These are phyloP conservation scores for Erebia palarica DNA, from an alignment of 2,888 invertebrate genomes.

Conservation along the genomic window DNA sequence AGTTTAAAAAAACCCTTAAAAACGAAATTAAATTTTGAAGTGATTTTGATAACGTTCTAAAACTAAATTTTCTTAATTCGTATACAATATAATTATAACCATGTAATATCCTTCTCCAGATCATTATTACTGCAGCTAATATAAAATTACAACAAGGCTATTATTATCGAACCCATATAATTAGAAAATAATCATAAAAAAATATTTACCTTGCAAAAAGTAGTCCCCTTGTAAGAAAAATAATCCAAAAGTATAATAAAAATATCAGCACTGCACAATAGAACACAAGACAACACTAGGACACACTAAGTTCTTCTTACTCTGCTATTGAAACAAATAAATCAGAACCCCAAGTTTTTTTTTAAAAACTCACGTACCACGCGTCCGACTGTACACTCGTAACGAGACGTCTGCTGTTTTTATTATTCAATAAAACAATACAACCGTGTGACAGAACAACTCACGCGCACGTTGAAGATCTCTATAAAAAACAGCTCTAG, in stretches of 20 bases:
- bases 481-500: slow-evolving; percentile 12
- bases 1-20: too few relatives aligned
- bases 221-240: slow-evolving; percentile 4
- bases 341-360: background rate
- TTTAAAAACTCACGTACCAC: background rate
- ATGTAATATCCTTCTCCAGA: too few relatives aligned
- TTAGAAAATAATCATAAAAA: background rate
- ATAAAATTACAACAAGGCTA: too few relatives aligned
- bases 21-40: too few relatives aligned
- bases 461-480: slow-evolving; percentile 17
- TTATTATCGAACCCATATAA: background rate
- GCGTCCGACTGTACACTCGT: background rate
- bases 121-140: too few relatives aligned
- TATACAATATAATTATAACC: too few relatives aligned
- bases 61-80: too few relatives aligned
- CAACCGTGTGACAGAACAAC: slow-evolving; percentile 11
- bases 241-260: slow-evolving; percentile 3
- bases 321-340: background rate
- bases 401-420: slow-evolving; percentile 14
- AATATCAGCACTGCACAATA: slow-evolving; percentile 10
- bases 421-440: slow-evolving; percentile 8
- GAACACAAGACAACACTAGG: background rate
- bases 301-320: background rate
- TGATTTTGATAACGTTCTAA: too few relatives aligned
- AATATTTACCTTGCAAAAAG: slow-evolving; percentile 7